Conservation (phyloP, 2,888 invertebrate species). For the Hirtodrosophila histrioides region DNA sequence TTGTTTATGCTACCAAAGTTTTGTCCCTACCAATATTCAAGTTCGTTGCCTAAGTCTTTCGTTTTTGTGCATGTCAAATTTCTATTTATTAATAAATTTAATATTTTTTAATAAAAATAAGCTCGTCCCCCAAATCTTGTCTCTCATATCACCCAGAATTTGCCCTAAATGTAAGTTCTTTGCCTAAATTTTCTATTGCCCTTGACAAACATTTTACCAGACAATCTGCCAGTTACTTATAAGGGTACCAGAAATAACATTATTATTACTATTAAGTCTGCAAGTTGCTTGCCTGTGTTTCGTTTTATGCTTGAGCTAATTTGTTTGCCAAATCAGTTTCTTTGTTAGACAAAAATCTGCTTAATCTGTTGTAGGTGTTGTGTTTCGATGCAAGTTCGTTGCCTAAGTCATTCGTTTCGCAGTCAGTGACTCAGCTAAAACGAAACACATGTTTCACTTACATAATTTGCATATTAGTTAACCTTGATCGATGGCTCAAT, state of each 20-base stretch:
- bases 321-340: not conserved
- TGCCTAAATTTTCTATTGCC: too few relatives aligned
- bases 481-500: conserved; percentile 68
- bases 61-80: not conserved
- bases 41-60: conserved; percentile 53
- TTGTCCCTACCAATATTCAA: not conserved
- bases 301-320: not conserved
- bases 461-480: conserved; percentile 63
- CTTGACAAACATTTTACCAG: too few relatives aligned
- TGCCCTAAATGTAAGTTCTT: too few relatives aligned
- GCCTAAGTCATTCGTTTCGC: conserved; percentile 48
- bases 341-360: not conserved
- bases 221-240: too few relatives aligned
- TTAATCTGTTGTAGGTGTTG: not conserved
- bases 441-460: conserved; percentile 38
- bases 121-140: too few relatives aligned
- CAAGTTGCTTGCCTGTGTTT: not conserved
- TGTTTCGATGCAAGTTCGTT: conserved; percentile 25
- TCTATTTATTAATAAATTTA: too few relatives aligned
- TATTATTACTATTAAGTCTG: too few relatives aligned
- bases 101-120: too few relatives aligned
- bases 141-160: too few relatives aligned
- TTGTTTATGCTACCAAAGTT: not conserved
- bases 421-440: conserved; percentile 14
- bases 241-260: too few relatives aligned